Base-by-base conservation (phyloP, 1,140 invertebrate genomes). In the Heterodera schachtii region DNA sequence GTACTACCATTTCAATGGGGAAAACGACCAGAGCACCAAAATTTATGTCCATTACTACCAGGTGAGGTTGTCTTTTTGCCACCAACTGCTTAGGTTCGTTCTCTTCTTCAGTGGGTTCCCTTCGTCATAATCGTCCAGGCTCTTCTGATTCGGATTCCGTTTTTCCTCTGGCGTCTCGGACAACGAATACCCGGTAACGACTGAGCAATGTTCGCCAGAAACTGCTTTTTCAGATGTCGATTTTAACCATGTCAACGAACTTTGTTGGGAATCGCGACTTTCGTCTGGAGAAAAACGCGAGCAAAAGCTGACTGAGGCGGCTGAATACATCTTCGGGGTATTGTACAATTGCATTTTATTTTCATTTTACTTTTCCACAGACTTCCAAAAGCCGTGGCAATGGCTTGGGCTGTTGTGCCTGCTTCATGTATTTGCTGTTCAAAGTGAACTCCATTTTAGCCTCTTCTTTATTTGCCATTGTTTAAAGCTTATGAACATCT, bases 1-100 rank as follows among this genome's bases (percentile, higher is more conserved):
- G 19, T 13, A 47, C 9, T 31, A 70, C 21, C 44, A 70, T n/a
- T 11, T 70, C 19, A 47, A 31, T 67, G 76, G 46, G 2, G n/a
- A n/a, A n/a, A 64, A 46, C n/a, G 57, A 11, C 9, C n/a, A 69
- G 21, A 44, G 21, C 44, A 13, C 13, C 57, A 71, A 41, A 19
- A 46, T 70, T 46, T 78, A 41, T 43, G 64, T 78, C 2, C 66
- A 78, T 43, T 78, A 78, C 44, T 78, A 78, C 64, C 77, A 78
- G 69, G 69, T 71, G 19, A 71, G 13, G 8, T 43, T 71, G 69
- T 43, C 49, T 52, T 52, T 52, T 52, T 52, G 6, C 6, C 11
- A 8, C 49, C 49, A 6, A 52, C 19, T 71, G 9, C 13, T 71
- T 19, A 71, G 31, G 31, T 52, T 52, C 49, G 49, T 11, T 52